These are phyloP conservation scores for Mystacornis crossleyi DNA, from an alignment of 2,113 vertebrate species.

Conservation along the genomic window DNA sequence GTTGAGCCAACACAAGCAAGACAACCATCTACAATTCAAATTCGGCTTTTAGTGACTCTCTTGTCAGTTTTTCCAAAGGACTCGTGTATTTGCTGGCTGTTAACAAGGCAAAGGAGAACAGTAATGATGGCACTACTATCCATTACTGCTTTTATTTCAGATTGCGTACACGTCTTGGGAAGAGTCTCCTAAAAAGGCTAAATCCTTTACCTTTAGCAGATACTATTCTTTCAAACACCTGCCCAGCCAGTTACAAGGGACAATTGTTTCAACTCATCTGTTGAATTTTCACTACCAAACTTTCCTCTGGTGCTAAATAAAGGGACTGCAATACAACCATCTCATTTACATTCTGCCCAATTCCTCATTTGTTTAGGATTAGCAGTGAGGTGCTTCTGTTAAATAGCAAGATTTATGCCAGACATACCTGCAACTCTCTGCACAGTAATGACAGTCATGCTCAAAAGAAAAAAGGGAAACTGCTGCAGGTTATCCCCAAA, in stretches of 20 bases:
- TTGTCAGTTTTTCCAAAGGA: not conserved
- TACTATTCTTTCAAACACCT: not conserved
- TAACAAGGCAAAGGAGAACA: not conserved
- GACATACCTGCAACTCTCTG: not conserved
- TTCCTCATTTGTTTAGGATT: not conserved
- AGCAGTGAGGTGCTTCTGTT: not conserved
- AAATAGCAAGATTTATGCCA: not conserved
- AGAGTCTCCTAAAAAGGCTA: not conserved
- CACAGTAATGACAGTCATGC: not conserved
- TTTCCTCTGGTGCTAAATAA: not conserved
- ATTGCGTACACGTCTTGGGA: not conserved
- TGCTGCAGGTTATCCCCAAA: not conserved
- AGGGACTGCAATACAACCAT: not conserved
- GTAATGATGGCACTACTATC: not conserved
- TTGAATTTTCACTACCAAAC: not conserved
- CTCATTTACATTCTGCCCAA: not conserved
- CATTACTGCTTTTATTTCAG: not conserved
- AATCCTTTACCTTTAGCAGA: not conserved
- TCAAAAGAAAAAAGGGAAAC: not conserved
- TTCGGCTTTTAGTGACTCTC: not conserved
- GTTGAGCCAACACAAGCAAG: not conserved
- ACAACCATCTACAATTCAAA: not conserved
- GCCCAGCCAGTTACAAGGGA: not conserved
- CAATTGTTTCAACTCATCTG: not conserved
- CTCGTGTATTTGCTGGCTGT: not conserved